These are phyloP conservation scores for Sebastiscus tertius DNA, from an alignment of 2,797 vertebrate species.

Conservation along the genomic window DNA sequence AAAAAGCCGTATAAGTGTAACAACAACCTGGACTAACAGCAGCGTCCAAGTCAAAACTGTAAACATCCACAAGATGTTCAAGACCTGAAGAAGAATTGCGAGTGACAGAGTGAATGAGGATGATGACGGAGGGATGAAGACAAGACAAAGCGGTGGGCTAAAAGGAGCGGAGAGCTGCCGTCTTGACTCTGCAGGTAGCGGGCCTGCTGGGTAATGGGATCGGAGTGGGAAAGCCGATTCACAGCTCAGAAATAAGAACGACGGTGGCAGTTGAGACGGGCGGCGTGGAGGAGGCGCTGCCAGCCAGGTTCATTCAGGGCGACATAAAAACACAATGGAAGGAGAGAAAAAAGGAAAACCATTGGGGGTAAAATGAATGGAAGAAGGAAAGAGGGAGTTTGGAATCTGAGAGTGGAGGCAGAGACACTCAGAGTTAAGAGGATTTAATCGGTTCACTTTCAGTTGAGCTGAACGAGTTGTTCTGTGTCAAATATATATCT, in stretches of 20 bases:
- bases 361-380: not conserved
- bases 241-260: constrained; percentile 54
- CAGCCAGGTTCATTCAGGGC: constrained; percentile 26
- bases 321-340: not conserved
- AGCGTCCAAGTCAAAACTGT: not conserved
- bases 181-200: constrained; percentile 30
- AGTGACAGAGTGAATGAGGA: constrained; percentile 1
- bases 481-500: not conserved
- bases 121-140: constrained; percentile 15
- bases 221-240: constrained; percentile 62
- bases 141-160: not conserved
- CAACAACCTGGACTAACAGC: not conserved
- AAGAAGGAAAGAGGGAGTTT: not conserved
- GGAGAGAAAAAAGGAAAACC: not conserved
- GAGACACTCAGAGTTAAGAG: not conserved
- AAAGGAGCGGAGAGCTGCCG: constrained; percentile 19
- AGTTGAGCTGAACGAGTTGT: not conserved
- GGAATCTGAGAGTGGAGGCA: not conserved
- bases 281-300: not conserved
- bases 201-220: constrained; percentile 52
- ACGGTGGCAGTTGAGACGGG: constrained; percentile 39
- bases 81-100: not conserved
- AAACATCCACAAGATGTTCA: not conserved
- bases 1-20: not conserved
- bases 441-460: constrained; percentile 10